Conservation (phyloP, 2,113 vertebrate species). For the Gadus macrocephalus region DNA sequence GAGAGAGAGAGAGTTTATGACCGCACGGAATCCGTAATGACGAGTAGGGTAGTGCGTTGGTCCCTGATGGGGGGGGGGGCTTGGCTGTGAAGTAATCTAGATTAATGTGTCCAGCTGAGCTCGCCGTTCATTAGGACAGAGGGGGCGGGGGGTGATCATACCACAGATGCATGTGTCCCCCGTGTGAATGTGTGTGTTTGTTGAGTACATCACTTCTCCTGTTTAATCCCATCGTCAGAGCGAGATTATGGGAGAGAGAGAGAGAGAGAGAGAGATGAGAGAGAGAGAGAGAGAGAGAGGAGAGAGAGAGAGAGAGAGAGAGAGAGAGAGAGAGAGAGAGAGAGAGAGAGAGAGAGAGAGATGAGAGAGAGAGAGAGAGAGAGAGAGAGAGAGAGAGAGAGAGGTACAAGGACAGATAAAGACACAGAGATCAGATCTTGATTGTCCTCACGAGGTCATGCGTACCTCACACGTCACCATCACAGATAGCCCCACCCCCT, state of each 20-base stretch:
- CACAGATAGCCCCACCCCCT: background rate
- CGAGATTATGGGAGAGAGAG: background rate
- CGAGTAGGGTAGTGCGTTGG: slow-evolving; percentile 21
- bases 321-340: background rate
- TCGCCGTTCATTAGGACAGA: slow-evolving; percentile 13
- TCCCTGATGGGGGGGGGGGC: slow-evolving; percentile 39
- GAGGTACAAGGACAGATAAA: no score
- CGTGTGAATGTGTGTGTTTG: background rate
- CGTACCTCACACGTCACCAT: background rate
- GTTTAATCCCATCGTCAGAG: background rate
- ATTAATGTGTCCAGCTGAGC: slow-evolving; percentile 47
- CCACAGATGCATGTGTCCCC: background rate
- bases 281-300: background rate
- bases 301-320: background rate
- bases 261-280: background rate
- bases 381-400: slow-evolving; percentile 1
- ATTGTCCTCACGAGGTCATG: background rate
- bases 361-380: background rate
- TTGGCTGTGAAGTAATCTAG: slow-evolving; percentile 52
- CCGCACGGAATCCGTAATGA: slow-evolving; percentile 25
- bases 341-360: slow-evolving; percentile 4
- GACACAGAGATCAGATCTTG: background rate
- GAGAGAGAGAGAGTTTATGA: slow-evolving; percentile 14
- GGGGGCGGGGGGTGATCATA: background rate
- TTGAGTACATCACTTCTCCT: background rate